Evolutionary conservation across 92 coral and sea anemone genomes (phyloP).

Genomic region (Scolanthus callimorphus): DNA sequence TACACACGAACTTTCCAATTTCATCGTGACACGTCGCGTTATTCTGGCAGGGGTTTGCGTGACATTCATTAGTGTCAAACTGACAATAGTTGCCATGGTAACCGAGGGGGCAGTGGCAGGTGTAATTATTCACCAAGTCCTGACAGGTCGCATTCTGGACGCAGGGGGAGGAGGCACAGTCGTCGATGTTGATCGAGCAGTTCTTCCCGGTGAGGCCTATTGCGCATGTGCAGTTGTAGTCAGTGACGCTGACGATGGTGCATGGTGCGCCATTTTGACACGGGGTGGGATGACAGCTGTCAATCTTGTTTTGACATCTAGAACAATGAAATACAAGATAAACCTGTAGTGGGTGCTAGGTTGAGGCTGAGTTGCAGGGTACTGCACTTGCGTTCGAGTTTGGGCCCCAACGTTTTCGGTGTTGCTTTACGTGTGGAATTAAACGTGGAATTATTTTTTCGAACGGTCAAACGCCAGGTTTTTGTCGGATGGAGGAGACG

Average conservation of each 20-base stretch:
- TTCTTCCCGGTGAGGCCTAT: slow-evolving; percentile 57
- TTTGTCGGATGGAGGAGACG: too few relatives aligned
- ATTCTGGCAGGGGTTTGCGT: slow-evolving; percentile 50
- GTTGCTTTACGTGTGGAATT: too few relatives aligned
- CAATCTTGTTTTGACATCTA: slow-evolving; percentile 1
- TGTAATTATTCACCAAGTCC: slow-evolving; percentile 58
- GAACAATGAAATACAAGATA: background rate
- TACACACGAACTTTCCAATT: slow-evolving; percentile 52
- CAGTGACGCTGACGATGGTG: slow-evolving; percentile 15
- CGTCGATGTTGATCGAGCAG: too few relatives aligned
- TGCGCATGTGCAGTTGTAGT: slow-evolving; percentile 59
- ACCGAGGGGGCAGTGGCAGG: slow-evolving; percentile 59
- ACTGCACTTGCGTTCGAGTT: too few relatives aligned
- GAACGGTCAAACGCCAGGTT: too few relatives aligned
- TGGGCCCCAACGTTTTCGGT: too few relatives aligned
- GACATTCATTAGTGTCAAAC: slow-evolving; percentile 52
- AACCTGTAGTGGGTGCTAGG: too few relatives aligned
- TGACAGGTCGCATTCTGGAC: slow-evolving; percentile 56
- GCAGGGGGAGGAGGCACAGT: slow-evolving; percentile 52
- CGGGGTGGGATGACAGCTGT: slow-evolving; percentile 50
- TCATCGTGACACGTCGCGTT: slow-evolving; percentile 50
- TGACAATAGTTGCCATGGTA: slow-evolving; percentile 55
- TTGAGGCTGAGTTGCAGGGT: too few relatives aligned
- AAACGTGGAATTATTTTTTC: too few relatives aligned
- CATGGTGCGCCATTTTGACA: slow-evolving; percentile 59